phyloP scores from a whole-genome alignment of 2,888 invertebrate species.

The Caenorhabditis becei region DNA sequence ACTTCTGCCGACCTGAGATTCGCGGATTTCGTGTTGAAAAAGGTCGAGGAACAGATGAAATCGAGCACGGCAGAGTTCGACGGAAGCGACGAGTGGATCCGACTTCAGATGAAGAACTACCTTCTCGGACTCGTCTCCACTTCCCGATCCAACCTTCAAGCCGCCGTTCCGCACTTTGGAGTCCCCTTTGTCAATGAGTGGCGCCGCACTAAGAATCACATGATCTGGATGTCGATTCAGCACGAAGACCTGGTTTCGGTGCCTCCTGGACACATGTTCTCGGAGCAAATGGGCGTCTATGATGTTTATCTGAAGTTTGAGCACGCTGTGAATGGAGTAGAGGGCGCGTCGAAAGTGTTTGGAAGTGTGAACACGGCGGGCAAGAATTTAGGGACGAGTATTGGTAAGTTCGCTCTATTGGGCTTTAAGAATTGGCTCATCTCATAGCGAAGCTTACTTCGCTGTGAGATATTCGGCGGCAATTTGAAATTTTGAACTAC shows the following conservation, averaged over 20 bases:
- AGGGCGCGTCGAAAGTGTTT: conserved; percentile 74
- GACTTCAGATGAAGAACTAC: conserved; percentile 89
- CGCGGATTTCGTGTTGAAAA: conserved; percentile 90
- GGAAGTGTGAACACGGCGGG: conserved; percentile 74
- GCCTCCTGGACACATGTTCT: conserved; percentile 88
- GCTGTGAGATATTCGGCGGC: too few species aligned
- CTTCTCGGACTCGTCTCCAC: conserved; percentile 82
- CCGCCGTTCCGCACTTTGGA: conserved; percentile 86
- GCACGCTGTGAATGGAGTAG: conserved; percentile 73
- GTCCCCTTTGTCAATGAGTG: conserved; percentile 89
- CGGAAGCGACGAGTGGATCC: conserved; percentile 97
- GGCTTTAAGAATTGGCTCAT: too few species aligned
- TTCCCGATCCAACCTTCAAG: conserved; percentile 66
- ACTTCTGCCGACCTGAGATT: conserved; percentile 96
- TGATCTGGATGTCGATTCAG: conserved; percentile 86
- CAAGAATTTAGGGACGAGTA: conserved; percentile 70
- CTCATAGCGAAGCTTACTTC: too few species aligned
- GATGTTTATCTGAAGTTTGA: conserved; percentile 87
- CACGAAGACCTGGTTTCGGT: conserved; percentile 66
- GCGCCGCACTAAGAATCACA: conserved; percentile 91
- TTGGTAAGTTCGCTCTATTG: conserved; percentile 18
- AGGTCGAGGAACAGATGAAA: conserved; percentile 83
- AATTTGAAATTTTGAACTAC: too few species aligned
- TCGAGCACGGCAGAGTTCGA: conserved; percentile 86
- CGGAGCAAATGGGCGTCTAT: conserved; percentile 93